These are phyloP conservation scores for Scaptodrosophila lebanonensis DNA, from an alignment of 1,140 invertebrate species.

Conservation along the genomic window DNA sequence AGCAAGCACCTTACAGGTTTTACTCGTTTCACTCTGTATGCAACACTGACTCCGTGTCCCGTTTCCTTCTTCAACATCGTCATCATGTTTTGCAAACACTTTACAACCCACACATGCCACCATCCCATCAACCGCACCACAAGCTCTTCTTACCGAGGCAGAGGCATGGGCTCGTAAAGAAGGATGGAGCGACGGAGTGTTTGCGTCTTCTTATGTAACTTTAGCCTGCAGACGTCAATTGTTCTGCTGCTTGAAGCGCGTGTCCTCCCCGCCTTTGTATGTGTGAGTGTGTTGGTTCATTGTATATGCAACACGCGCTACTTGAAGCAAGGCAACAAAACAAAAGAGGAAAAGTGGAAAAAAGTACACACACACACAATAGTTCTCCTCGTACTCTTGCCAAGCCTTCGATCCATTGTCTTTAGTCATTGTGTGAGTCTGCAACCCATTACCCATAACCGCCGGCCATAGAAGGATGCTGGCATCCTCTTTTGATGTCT, in stretches of 20 bases:
- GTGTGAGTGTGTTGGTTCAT: conserved; percentile 8
- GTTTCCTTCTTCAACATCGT: not conserved
- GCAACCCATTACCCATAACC: conserved; percentile 53
- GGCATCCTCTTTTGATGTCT: not conserved
- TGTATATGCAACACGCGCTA: conserved; percentile 37
- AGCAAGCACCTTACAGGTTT: conserved; percentile 66
- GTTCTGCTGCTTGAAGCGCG: conserved; percentile 22
- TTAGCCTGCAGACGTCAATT: conserved; percentile 56
- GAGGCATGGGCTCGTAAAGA: too few relatives aligned
- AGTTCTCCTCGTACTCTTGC: too few relatives aligned
- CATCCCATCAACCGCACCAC: too few relatives aligned
- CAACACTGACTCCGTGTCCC: conserved; percentile 1
- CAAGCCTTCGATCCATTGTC: conserved; percentile 21
- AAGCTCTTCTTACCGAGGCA: too few relatives aligned
- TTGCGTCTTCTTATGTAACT: conserved; percentile 62
- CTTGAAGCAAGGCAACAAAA: conserved; percentile 47
- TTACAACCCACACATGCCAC: too few relatives aligned
- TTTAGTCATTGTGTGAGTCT: conserved; percentile 5
- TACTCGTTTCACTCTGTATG: conserved; percentile 43
- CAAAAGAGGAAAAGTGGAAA: conserved; percentile 11
- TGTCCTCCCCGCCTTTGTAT: conserved; percentile 8
- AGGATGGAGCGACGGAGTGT: too few relatives aligned
- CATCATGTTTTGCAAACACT: conserved; percentile 9
- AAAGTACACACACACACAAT: not conserved
- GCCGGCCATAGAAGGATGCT: conserved; percentile 17